Evolutionary conservation across 2,797 vertebrate species (phyloP).

Genomic region (Eupleurogrammus muticus): DNA sequence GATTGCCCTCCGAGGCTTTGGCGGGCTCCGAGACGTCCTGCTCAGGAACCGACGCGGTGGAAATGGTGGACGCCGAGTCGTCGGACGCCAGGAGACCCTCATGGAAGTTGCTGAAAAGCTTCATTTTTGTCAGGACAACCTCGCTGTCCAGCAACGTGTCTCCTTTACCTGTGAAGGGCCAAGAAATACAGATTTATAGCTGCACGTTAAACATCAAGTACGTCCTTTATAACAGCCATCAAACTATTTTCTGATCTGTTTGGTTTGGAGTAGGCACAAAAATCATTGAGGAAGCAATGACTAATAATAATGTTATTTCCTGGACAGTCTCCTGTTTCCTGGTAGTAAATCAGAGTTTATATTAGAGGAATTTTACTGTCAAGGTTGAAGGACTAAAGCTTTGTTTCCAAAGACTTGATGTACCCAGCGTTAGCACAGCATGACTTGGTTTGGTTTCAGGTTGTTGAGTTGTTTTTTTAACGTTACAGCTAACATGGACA

Average conservation of each 20-base stretch:
- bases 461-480: no score
- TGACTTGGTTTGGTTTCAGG: no score
- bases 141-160: slow-evolving; percentile 80
- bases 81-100: slow-evolving; percentile 62
- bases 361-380: no score
- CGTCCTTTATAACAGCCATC: neutral
- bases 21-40: slow-evolving; percentile 48
- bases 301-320: no score
- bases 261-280: no score
- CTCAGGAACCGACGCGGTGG: slow-evolving; percentile 60
- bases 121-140: slow-evolving; percentile 91
- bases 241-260: neutral
- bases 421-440: no score
- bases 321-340: no score
- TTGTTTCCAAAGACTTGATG: no score
- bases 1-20: slow-evolving; percentile 51
- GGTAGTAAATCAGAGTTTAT: no score
- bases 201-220: neutral
- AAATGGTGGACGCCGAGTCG: slow-evolving; percentile 68
- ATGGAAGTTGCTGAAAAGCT: slow-evolving; percentile 81
- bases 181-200: slow-evolving; percentile 11
- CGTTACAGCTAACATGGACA: no score
- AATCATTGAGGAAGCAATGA: no score
- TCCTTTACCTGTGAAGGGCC: slow-evolving; percentile 81
- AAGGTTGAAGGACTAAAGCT: no score